These are phyloP conservation scores for Matsumurasca onukii DNA, from an alignment of 1,140 invertebrate genomes.

Conservation along the genomic window DNA sequence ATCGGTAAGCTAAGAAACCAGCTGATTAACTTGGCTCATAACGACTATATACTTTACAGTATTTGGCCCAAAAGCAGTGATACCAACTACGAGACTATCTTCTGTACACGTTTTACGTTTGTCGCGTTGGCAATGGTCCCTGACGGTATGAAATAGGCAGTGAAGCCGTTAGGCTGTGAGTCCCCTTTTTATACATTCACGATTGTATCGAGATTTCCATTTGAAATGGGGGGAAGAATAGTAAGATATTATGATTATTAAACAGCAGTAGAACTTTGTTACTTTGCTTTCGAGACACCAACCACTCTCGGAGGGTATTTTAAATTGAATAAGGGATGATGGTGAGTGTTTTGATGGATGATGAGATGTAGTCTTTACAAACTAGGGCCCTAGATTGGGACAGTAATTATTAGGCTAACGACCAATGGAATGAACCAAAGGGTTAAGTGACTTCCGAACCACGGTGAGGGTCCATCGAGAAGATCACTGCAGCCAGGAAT, in stretches of 20 bases:
- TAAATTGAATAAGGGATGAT: no score
- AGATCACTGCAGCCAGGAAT: no score
- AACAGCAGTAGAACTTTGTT: background rate
- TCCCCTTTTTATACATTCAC: background rate
- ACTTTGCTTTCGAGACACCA: background rate
- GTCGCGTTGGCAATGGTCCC: slow-evolving; percentile 19
- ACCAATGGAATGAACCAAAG: no score
- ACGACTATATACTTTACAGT: no score
- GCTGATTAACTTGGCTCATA: slow-evolving; percentile 1
- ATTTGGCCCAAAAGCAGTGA: slow-evolving; percentile 24
- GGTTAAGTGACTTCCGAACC: no score
- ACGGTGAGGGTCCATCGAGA: no score
- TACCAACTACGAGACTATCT: slow-evolving; percentile 20
- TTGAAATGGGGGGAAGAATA: background rate
- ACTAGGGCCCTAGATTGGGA: no score
- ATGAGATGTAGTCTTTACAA: background rate
- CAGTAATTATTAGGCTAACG: no score
- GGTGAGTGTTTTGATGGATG: no score
- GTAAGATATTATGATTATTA: background rate
- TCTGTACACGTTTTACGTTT: slow-evolving; percentile 5
- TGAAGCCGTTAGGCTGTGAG: background rate
- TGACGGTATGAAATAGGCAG: background rate
- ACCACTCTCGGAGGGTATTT: no score
- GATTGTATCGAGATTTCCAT: background rate
- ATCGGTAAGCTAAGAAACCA: slow-evolving; percentile 11